Evolutionary conservation across 1,140 invertebrate genomes (phyloP).

Genomic region (Amyelois transitella): DNA sequence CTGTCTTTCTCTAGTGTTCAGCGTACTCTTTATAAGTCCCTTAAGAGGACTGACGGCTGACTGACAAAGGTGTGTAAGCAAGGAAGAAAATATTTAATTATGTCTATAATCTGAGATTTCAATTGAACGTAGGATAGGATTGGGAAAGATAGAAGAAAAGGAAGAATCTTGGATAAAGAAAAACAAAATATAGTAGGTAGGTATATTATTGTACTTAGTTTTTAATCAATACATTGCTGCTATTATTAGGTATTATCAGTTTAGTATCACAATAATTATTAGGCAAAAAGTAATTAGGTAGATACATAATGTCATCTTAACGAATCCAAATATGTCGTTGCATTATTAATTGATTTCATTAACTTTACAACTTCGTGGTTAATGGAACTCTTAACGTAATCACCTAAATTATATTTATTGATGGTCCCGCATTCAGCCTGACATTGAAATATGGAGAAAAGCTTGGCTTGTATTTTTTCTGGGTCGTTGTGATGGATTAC

Average conservation of each 20-base stretch:
- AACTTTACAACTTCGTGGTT: constrained; percentile 45
- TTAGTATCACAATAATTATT: not conserved
- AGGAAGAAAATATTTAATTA: too few relatives aligned
- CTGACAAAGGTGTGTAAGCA: too few relatives aligned
- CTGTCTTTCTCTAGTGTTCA: too few relatives aligned
- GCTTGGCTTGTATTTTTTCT: constrained; percentile 34
- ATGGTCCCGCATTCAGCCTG: constrained; percentile 38
- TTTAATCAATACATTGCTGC: too few relatives aligned
- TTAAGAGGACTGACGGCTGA: too few relatives aligned
- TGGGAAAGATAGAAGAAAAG: too few relatives aligned
- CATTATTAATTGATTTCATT: constrained; percentile 47
- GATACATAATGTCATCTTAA: constrained; percentile 47
- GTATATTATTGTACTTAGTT: too few relatives aligned
- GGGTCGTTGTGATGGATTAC: constrained; percentile 45
- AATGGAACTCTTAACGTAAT: constrained; percentile 42
- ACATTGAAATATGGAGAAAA: constrained; percentile 50
- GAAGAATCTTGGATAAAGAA: too few relatives aligned
- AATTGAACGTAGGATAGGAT: too few relatives aligned
- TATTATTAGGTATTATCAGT: not conserved
- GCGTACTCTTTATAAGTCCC: too few relatives aligned
- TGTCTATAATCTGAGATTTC: too few relatives aligned
- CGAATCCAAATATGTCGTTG: constrained; percentile 49
- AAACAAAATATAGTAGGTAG: not conserved
- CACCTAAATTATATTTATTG: constrained; percentile 39
- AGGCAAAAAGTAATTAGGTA: not conserved